phyloP scores from a whole-genome alignment of 37 sponge, comb jelly and placozoan genomes.

The Aplysina aerophoba region DNA sequence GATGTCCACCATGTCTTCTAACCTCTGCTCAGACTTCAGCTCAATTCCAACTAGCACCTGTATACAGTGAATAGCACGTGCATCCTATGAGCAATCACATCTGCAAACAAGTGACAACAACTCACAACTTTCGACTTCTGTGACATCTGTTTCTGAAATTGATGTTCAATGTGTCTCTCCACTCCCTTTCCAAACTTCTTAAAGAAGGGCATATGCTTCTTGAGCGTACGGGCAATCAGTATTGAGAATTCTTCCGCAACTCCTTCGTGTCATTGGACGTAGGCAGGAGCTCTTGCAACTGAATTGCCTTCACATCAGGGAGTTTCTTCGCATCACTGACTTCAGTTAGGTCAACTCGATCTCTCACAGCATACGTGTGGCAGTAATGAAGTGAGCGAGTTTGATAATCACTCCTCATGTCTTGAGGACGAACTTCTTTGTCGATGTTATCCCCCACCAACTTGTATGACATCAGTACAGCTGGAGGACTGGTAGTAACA shows the following conservation, averaged over 20 bases:
- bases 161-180: constrained; percentile 23
- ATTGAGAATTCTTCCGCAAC: background rate
- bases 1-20: constrained; percentile 29
- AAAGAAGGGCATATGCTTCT: constrained; percentile 8
- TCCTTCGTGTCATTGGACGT: background rate
- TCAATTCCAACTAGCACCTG: constrained; percentile 18
- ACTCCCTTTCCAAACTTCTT: background rate
- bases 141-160: constrained; percentile 22
- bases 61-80: too few relatives aligned
- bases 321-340: background rate
- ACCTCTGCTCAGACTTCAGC: constrained; percentile 38
- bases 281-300: constrained; percentile 9
- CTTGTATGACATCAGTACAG: too few relatives aligned
- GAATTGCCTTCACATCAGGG: constrained; percentile 11
- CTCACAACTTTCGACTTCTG: constrained; percentile 10
- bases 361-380: constrained; percentile 15
- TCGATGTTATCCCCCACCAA: constrained; percentile 26
- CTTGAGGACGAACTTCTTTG: constrained; percentile 24
- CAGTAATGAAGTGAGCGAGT: constrained; percentile 32
- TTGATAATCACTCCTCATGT: constrained; percentile 37
- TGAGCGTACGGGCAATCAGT: background rate
- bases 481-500: too few relatives aligned
- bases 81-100: too few relatives aligned
- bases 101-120: too few relatives aligned
- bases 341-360: constrained; percentile 24